Evolutionary conservation across 1,140 invertebrate species (phyloP).

Genomic region (Psilanteris sp.): DNA sequence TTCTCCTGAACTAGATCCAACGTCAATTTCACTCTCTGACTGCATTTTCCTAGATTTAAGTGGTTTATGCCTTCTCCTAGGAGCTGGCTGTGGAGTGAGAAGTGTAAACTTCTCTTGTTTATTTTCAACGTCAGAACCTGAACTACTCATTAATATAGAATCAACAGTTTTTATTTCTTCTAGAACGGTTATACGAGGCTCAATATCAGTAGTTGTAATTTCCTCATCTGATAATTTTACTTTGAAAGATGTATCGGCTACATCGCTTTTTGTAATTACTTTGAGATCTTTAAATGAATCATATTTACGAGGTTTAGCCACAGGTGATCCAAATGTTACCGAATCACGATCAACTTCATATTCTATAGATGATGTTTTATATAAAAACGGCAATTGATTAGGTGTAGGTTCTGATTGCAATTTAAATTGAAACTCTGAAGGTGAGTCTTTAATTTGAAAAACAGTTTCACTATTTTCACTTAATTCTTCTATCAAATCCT

Average conservation of each 20-base stretch:
- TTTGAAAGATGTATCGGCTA: slow-evolving; percentile 34
- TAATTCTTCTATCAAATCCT: slow-evolving; percentile 83
- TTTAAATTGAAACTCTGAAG: slow-evolving; percentile 87
- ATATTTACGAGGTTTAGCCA: slow-evolving; percentile 59
- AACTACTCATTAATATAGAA: slow-evolving; percentile 66
- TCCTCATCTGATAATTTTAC: slow-evolving; percentile 37
- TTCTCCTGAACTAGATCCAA: slow-evolving; percentile 92
- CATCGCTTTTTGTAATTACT: slow-evolving; percentile 19
- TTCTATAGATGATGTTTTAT: slow-evolving; percentile 72
- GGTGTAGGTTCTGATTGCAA: slow-evolving; percentile 76
- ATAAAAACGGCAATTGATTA: slow-evolving; percentile 77
- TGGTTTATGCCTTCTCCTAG: slow-evolving; percentile 72
- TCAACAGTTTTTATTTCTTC: slow-evolving; percentile 61
- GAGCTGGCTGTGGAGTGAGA: slow-evolving; percentile 71
- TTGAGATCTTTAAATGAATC: slow-evolving; percentile 37
- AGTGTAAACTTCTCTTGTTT: slow-evolving; percentile 73
- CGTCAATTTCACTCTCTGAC: slow-evolving; percentile 81
- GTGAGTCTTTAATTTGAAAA: slow-evolving; percentile 83
- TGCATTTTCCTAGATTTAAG: slow-evolving; percentile 67
- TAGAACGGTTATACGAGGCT: slow-evolving; percentile 63
- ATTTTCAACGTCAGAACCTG: slow-evolving; percentile 71
- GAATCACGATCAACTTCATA: slow-evolving; percentile 62
- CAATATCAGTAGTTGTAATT: slow-evolving; percentile 53
- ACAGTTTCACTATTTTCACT: slow-evolving; percentile 77
- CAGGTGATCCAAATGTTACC: slow-evolving; percentile 52